Percentiles rank a stretch among this genome's conserved stretches.
Evolutionary conservation across 2,797 vertebrate species (phyloP).

Genomic region (Fratercula arctica): DNA sequence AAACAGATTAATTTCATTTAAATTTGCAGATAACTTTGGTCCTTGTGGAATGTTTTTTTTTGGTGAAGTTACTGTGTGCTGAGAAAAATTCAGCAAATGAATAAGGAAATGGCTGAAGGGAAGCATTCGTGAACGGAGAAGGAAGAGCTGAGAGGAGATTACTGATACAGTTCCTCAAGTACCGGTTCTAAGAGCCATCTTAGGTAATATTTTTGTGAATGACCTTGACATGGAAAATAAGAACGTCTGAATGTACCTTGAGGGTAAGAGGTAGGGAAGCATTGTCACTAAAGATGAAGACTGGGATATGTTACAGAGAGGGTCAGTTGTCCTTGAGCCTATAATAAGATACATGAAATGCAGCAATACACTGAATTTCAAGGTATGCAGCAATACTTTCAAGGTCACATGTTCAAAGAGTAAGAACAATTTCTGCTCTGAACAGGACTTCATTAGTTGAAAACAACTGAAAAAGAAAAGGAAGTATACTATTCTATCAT

Average conservation of each 20-base stretch:
- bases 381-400: not conserved
- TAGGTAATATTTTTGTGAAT: not conserved
- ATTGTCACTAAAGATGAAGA: not conserved
- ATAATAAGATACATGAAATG: not conserved
- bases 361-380: not conserved
- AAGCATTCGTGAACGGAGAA: constrained; percentile 19
- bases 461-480: not conserved
- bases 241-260: not conserved
- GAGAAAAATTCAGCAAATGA: constrained; percentile 18
- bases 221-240: not conserved
- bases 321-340: not conserved
- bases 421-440: not conserved
- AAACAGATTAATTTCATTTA: constrained; percentile 1
- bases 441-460: not conserved
- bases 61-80: not conserved
- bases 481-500: not conserved
- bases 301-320: not conserved
- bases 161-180: not conserved
- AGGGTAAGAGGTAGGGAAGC: not conserved
- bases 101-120: not conserved
- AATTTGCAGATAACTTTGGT: not conserved
- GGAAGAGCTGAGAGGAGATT: not conserved
- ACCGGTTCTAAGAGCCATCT: not conserved
- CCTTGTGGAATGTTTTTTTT: not conserved
- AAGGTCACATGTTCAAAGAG: not conserved